Evolutionary conservation across 2,797 vertebrate species (phyloP).

Genomic region (Rhinogobio ventralis): DNA sequence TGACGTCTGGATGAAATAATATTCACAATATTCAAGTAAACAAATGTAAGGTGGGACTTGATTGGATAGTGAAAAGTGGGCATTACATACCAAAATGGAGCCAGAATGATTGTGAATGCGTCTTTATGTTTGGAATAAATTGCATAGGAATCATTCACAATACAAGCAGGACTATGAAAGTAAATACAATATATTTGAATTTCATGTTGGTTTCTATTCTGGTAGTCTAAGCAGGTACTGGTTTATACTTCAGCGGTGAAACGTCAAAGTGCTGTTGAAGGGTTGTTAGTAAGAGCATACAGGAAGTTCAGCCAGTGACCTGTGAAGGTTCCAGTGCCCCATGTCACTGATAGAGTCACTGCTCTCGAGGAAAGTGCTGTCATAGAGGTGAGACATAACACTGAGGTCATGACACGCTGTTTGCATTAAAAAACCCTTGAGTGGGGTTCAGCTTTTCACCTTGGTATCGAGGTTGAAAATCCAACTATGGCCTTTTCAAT

Average conservation of each 20-base stretch:
- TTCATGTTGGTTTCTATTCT: not conserved
- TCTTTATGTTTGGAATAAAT: not conserved
- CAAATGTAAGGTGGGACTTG: not conserved
- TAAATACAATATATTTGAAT: not conserved
- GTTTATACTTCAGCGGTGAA: not conserved
- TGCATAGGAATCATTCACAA: not conserved
- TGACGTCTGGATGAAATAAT: not conserved
- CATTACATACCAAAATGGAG: not conserved
- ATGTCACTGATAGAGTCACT: constrained; percentile 14
- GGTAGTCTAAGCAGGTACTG: too few relatives aligned
- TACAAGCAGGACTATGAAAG: not conserved
- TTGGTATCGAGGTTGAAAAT: not conserved
- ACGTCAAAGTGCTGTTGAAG: constrained; percentile 7
- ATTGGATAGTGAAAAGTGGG: not conserved
- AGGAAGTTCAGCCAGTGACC: constrained; percentile 20
- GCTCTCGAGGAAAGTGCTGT: constrained; percentile 22
- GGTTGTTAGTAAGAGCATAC: constrained; percentile 3
- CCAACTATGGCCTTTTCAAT: not conserved
- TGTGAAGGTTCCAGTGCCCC: constrained; percentile 11
- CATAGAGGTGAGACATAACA: constrained; percentile 10
- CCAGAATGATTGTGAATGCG: not conserved
- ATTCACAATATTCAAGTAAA: not conserved
- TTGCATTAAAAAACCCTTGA: constrained; percentile 15
- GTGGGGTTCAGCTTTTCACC: not conserved
- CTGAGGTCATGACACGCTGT: constrained; percentile 28